Percentiles rank a stretch among this genome's conserved stretches.
These are phyloP conservation scores for Leptopilina myrica DNA, from an alignment of 2,888 invertebrate genomes.

Conservation along the genomic window DNA sequence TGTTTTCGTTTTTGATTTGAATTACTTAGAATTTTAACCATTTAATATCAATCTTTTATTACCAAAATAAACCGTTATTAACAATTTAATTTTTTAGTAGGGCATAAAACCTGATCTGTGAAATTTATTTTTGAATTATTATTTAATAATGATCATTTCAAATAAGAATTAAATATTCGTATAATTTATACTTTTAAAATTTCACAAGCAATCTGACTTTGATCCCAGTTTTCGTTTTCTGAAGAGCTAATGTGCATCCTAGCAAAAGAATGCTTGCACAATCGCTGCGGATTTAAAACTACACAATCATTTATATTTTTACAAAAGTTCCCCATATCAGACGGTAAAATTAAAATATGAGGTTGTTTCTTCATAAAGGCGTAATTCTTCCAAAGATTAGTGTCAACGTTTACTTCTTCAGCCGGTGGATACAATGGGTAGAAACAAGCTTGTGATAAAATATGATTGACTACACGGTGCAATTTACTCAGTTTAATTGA, in stretches of 20 bases:
- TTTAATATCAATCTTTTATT: too few relatives aligned
- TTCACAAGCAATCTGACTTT: slow-evolving; percentile 67
- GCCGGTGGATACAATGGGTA: slow-evolving; percentile 89
- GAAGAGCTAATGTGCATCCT: slow-evolving; percentile 79
- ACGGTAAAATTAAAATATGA: slow-evolving; percentile 90
- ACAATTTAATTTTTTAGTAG: too few relatives aligned
- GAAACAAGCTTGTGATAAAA: slow-evolving; percentile 87
- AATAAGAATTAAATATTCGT: too few relatives aligned
- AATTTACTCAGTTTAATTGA: slow-evolving; percentile 82
- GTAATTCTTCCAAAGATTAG: slow-evolving; percentile 84
- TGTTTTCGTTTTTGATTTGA: too few relatives aligned
- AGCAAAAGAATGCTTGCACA: slow-evolving; percentile 89
- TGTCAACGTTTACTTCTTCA: slow-evolving; percentile 83
- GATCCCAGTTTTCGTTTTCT: slow-evolving; percentile 58
- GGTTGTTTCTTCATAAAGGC: slow-evolving; percentile 86
- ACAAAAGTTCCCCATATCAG: slow-evolving; percentile 88
- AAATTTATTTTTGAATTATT: too few relatives aligned
- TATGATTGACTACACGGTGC: slow-evolving; percentile 85
- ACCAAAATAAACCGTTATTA: too few relatives aligned
- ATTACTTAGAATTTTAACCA: too few relatives aligned
- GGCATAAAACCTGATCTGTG: too few relatives aligned
- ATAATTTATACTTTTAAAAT: slow-evolving; percentile 64
- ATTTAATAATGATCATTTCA: too few relatives aligned
- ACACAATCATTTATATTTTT: slow-evolving; percentile 88
- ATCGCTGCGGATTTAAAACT: slow-evolving; percentile 90